phyloP scores from a whole-genome alignment of 2,888 invertebrate species.

The Acrobasis suavella region DNA sequence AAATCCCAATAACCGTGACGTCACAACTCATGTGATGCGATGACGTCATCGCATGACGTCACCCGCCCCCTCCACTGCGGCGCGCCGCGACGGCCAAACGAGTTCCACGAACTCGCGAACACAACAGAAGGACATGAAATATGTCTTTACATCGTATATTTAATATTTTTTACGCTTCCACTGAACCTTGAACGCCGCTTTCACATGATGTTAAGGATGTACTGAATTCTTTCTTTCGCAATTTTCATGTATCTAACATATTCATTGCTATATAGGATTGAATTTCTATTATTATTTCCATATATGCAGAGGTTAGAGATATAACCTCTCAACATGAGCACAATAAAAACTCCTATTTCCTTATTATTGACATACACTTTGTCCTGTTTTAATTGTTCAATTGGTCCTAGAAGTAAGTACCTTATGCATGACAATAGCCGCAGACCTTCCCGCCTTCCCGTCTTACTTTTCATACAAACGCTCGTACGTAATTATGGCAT shows the following conservation, averaged over 20 bases:
- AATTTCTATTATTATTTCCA: too few relatives aligned
- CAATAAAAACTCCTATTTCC: too few relatives aligned
- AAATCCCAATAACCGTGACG: slow-evolving; percentile 38
- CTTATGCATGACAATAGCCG: too few relatives aligned
- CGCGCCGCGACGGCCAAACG: slow-evolving; percentile 41
- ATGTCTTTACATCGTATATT: slow-evolving; percentile 29
- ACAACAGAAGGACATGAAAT: slow-evolving; percentile 42
- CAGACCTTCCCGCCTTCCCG: too few relatives aligned
- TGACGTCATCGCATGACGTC: slow-evolving; percentile 71
- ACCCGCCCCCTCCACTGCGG: slow-evolving; percentile 43
- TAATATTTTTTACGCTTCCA: slow-evolving; percentile 16
- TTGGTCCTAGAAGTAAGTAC: neutral
- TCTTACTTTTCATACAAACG: too few relatives aligned
- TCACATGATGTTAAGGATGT: neutral
- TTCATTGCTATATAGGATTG: too few relatives aligned
- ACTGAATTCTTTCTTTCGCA: neutral
- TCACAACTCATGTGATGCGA: slow-evolving; percentile 52
- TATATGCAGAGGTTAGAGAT: too few relatives aligned
- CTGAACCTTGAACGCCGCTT: slow-evolving; percentile 8
- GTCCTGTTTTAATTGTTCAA: neutral
- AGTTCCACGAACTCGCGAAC: slow-evolving; percentile 56
- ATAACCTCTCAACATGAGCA: too few relatives aligned
- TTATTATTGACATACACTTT: neutral
- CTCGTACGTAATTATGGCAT: too few relatives aligned
- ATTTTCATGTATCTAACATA: neutral